phyloP scores from a whole-genome alignment of 2,888 invertebrate species.

The Lepetodrilus schrolli region DNA sequence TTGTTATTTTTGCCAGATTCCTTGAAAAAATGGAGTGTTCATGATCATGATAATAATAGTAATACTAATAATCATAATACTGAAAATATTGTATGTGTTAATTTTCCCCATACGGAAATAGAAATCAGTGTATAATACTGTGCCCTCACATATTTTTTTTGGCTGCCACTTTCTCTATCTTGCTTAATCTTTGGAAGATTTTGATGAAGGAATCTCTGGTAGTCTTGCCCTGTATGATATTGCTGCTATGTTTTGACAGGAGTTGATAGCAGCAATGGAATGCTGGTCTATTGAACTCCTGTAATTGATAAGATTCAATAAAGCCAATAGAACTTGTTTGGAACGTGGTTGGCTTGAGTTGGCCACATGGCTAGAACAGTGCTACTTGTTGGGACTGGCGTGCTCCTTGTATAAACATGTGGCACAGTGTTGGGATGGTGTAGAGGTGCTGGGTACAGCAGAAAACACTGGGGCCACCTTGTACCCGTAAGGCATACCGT shows the following conservation, averaged over 20 bases:
- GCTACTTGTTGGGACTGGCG: background rate
- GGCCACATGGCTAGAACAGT: constrained; percentile 1
- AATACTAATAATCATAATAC: too few species aligned
- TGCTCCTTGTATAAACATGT: background rate
- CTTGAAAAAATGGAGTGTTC: too few species aligned
- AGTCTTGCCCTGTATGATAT: too few species aligned
- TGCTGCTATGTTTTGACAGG: background rate
- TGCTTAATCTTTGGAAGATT: too few species aligned
- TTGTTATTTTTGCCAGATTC: too few species aligned
- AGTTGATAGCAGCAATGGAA: background rate
- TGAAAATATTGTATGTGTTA: too few species aligned
- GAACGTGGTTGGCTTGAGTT: background rate
- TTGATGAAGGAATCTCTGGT: too few species aligned
- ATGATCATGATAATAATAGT: too few species aligned
- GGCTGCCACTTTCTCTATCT: too few species aligned
- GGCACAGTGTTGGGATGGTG: background rate
- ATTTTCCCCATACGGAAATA: too few species aligned
- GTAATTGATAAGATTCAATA: background rate
- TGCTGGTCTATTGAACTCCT: background rate
- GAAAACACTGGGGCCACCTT: background rate
- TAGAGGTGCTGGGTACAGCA: background rate
- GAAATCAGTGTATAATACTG: too few species aligned
- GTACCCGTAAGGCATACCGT: constrained; percentile 19
- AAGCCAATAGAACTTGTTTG: background rate
- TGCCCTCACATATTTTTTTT: too few species aligned